Conservation (phyloP, 2,797 vertebrate species). For the Bufotes viridis region DNA sequence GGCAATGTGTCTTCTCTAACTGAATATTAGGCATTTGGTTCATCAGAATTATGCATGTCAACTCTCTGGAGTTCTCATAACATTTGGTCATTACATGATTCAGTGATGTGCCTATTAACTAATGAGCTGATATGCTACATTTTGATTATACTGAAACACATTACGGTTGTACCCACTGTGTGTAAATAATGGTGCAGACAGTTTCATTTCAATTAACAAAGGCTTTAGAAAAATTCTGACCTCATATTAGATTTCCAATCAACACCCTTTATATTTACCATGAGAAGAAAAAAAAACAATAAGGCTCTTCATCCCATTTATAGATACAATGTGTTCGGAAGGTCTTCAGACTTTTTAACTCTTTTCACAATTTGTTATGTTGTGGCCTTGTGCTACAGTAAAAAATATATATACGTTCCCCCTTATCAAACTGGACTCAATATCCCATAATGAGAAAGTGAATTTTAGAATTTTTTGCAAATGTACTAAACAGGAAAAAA, state of each 20-base stretch:
- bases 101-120: constrained; percentile 23
- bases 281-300: neutral
- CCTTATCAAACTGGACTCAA: too few relatives aligned
- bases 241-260: neutral
- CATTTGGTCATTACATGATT: constrained; percentile 10
- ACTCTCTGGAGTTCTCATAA: neutral
- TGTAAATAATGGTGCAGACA: neutral
- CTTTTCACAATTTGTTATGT: too few relatives aligned
- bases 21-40: neutral
- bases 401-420: too few relatives aligned
- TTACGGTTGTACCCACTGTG: constrained; percentile 6
- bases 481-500: too few relatives aligned
- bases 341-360: too few relatives aligned
- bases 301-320: neutral
- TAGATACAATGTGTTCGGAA: neutral
- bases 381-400: too few relatives aligned
- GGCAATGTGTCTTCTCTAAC: neutral
- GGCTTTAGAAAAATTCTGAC: neutral
- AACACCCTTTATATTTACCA: neutral
- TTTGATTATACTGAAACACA: neutral
- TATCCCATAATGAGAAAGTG: too few relatives aligned
- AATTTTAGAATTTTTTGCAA: too few relatives aligned
- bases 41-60: neutral
- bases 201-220: neutral
- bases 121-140: constrained; percentile 6